Base-by-base conservation (phyloP, 2,797 vertebrate species). In the Euthynnus affinis region DNA sequence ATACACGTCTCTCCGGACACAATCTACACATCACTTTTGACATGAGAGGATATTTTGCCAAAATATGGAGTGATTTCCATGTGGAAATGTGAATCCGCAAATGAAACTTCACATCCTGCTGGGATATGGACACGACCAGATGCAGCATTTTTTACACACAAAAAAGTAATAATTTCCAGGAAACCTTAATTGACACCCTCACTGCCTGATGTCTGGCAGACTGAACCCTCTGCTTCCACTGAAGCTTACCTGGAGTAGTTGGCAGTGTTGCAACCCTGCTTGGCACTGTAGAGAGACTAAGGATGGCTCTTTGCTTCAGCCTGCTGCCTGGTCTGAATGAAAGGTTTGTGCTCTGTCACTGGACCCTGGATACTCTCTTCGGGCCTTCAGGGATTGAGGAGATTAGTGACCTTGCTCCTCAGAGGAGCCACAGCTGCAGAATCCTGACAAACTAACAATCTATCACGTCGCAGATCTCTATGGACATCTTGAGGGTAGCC, bases 41-140 rank as follows among this genome's bases (percentile, higher is more conserved):
- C 87, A 87, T 23, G 46, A 71, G 64, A 48, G 73, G 71, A 88
- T 81, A 74, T 82, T 85, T 89, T 75, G 64, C 22, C 81, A 87
- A 81, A 86, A 78, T 80, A 76, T 60, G 22, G 69, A 34, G 34
- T 27, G 42, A 82, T 77, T 82, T 67, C 76, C 76, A 85, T 46
- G 49, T 18, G 66, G 79, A 91, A 88, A 89, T 70, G 62, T 76
- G 70, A 83, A 86, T 77, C 59, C 52, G 17, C 52, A 72, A 80
- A 83, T 71, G 49, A 75, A 76, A 67, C 27, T 51, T 29, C 15
- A 23, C 64, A 17, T 83, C 81, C 63, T 80, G 49, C 61, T 32
- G 2, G 22, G 20, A 69, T 77, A 44, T 6, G 67, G 68, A 69
- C 59, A 64, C 61, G 67, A 23, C 48, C 32, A 12, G 52, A 65